phyloP scores from a whole-genome alignment of 2,113 vertebrate species.

The Prietella phreatophila region DNA sequence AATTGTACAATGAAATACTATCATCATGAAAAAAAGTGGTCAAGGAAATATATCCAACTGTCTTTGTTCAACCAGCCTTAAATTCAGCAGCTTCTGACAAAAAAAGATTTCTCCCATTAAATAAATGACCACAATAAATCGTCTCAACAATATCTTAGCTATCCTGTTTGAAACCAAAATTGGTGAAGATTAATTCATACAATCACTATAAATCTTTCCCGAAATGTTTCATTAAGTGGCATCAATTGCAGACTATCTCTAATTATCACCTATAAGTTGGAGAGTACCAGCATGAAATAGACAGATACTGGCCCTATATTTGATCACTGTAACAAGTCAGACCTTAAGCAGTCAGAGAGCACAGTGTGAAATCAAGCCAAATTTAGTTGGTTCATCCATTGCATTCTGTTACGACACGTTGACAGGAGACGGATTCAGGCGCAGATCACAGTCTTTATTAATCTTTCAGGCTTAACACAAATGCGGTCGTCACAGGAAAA shows the following conservation, averaged over 20 bases:
- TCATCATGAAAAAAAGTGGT: neutral
- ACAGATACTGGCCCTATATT: neutral
- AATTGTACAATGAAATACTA: neutral
- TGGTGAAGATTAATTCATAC: neutral
- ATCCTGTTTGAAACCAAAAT: neutral
- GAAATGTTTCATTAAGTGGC: neutral
- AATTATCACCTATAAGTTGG: slow-evolving; percentile 39
- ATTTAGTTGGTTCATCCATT: slow-evolving; percentile 46
- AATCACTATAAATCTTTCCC: neutral
- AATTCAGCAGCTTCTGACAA: neutral
- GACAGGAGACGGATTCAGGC: no score
- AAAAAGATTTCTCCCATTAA: neutral
- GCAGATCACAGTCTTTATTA: no score
- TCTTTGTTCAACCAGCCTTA: slow-evolving; percentile 7
- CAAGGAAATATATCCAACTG: slow-evolving; percentile 14
- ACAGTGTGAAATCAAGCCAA: slow-evolving; percentile 52
- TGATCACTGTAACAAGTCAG: slow-evolving; percentile 49
- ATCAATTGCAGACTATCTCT: slow-evolving; percentile 1
- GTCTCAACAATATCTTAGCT: neutral
- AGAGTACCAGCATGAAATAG: slow-evolving; percentile 29
- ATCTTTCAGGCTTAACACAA: no score
- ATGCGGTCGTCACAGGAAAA: no score
- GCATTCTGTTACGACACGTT: no score
- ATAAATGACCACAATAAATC: neutral
- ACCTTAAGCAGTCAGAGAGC: slow-evolving; percentile 36